These are phyloP conservation scores for Dryococelus australis DNA, from an alignment of 2,888 invertebrate genomes.

Conservation along the genomic window DNA sequence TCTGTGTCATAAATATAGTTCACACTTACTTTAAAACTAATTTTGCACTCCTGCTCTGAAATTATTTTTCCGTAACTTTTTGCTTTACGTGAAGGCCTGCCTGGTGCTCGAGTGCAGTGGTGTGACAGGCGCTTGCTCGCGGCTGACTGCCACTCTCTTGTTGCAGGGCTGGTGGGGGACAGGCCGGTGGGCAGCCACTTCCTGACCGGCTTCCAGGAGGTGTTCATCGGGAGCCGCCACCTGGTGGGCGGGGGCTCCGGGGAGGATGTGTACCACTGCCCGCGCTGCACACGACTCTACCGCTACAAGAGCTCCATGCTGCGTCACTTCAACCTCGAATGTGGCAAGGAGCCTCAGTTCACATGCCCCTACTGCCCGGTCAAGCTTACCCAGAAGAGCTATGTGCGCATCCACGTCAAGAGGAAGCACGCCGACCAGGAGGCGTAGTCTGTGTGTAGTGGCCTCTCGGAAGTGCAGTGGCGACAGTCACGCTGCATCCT, in stretches of 20 bases:
- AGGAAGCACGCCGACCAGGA: not conserved
- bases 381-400: conserved; percentile 22
- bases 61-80: too few species aligned
- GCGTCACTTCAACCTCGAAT: conserved; percentile 54
- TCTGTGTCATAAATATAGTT: too few species aligned
- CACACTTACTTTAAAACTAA: too few species aligned
- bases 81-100: too few species aligned
- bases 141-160: not conserved
- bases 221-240: not conserved
- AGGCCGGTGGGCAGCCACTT: not conserved
- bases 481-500: too few species aligned
- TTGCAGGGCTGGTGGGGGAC: not conserved
- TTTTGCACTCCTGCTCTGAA: too few species aligned
- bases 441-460: not conserved
- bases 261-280: conserved; percentile 29
- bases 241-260: not conserved
- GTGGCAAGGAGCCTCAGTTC: conserved; percentile 50
- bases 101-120: too few species aligned
- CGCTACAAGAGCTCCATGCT: conserved; percentile 43
- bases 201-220: not conserved
- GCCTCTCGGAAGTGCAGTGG: not conserved
- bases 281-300: conserved; percentile 37
- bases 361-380: conserved; percentile 54
- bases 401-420: not conserved
- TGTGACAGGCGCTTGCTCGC: not conserved